Percentiles rank a stretch among this genome's conserved stretches.
phyloP scores from a whole-genome alignment of 2,888 invertebrate species.

The Calameuta idolon region DNA sequence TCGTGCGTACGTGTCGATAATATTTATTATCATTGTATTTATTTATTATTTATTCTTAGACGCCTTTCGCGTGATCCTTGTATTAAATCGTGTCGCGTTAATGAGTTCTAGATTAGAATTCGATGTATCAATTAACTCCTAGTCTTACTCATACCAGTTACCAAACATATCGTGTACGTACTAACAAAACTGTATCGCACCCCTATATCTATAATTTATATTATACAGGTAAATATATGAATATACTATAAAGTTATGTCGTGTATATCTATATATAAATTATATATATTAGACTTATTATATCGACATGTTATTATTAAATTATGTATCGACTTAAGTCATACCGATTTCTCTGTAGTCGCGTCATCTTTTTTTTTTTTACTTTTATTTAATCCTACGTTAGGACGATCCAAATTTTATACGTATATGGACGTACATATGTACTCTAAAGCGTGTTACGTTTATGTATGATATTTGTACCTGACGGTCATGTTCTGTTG shows the following conservation, averaged over 20 bases:
- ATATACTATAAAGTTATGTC: not conserved
- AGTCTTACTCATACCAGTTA: constrained; percentile 52
- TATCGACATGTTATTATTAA: not conserved
- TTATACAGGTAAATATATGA: constrained; percentile 13
- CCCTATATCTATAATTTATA: constrained; percentile 1
- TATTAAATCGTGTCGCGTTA: not conserved
- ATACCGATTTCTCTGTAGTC: constrained; percentile 1
- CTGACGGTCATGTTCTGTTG: constrained; percentile 51
- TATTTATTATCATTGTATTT: not conserved
- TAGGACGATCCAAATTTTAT: not conserved
- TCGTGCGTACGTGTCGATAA: not conserved
- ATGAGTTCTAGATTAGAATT: not conserved
- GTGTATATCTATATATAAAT: not conserved
- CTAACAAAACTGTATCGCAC: constrained; percentile 32
- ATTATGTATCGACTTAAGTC: not conserved
- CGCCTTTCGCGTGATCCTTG: not conserved
- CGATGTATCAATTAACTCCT: constrained; percentile 41
- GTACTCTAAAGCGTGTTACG: constrained; percentile 13
- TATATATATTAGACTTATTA: not conserved
- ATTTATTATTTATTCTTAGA: not conserved
- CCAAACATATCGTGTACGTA: constrained; percentile 47
- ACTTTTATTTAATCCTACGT: constrained; percentile 8
- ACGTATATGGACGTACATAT: constrained; percentile 4
- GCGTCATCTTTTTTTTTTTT: constrained; percentile 2
- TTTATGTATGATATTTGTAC: constrained; percentile 41